Percentiles rank a stretch among this genome's conserved stretches.
Conservation (phyloP, 64 coral and sea anemone genomes). For the Actinia equina region DNA sequence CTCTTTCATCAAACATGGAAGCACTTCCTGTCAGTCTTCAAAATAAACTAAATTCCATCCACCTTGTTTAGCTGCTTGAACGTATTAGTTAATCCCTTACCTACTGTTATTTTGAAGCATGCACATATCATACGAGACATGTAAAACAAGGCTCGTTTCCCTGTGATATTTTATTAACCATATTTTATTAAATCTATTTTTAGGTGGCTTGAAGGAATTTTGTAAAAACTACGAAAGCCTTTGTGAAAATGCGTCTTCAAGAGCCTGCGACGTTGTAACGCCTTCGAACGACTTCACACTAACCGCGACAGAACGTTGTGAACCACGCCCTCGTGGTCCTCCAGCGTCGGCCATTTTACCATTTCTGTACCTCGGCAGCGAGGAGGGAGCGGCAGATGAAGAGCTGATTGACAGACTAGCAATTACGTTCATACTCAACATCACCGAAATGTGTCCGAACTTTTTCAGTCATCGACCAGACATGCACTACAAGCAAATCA, state of each 20-base stretch:
- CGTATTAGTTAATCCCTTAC: no score
- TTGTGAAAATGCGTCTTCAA: constrained; percentile 75
- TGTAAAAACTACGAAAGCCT: constrained; percentile 86
- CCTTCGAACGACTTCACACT: constrained; percentile 31
- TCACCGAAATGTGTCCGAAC: constrained; percentile 88
- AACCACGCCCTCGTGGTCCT: constrained; percentile 68
- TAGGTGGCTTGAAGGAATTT: constrained; percentile 95
- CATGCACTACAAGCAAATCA: constrained; percentile 93
- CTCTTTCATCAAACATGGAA: no score
- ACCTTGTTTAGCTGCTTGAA: no score
- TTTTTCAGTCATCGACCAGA: constrained; percentile 84
- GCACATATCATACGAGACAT: no score
- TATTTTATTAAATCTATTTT: no score
- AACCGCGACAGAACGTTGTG: constrained; percentile 12
- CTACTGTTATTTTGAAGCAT: no score
- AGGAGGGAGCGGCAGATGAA: constrained; percentile 91
- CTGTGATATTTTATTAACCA: neutral
- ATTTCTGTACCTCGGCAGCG: constrained; percentile 86
- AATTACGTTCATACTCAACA: constrained; percentile 91
- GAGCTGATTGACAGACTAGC: constrained; percentile 87
- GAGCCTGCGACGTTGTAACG: constrained; percentile 47
- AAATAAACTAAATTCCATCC: no score
- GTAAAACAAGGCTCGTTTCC: no score
- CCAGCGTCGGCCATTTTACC: constrained; percentile 85
- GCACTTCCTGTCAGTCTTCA: no score